Evolutionary conservation across 2,888 invertebrate species (phyloP), one percentile per base, ranked within the genome.

Genomic region (Pherbina coryleti): DNA sequence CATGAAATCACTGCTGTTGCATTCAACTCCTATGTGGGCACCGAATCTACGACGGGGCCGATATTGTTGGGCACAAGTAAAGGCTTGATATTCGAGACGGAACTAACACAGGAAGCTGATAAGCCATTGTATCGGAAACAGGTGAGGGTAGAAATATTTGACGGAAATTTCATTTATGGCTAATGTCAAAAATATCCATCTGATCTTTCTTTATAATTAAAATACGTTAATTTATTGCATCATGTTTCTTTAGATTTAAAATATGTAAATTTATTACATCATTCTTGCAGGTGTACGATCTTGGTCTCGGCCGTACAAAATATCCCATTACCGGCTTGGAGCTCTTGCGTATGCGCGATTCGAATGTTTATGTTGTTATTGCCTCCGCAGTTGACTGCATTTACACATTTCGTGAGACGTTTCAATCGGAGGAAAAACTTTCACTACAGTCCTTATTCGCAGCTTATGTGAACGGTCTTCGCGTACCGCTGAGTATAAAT

Each of bases 1-100:
- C 95, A 97, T 88, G 95, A 96, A 86, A 94, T 98, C 31, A 97
- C 97, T 0, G 95, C 96, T 71, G 95, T 98, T 0, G 98, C 94
- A 0, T 98, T 98, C 95, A 97, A 96, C 88, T 92, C 92, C 82
- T 92, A 92, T 77, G 94, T 95, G 82, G 92, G 91, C 2, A 93
- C 93, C 0, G 93, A 94, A 78, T 89, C 87, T 1, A 92, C 93
- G 0, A 96, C 97, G 0, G 96, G 96, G 0, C 93, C 96, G 0
- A 97, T 98, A 84, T 90, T 98, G 57, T 87, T 98, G 64, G 98
- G 98, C 7, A 98, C 97, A 0, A 95, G 95, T 0, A 95, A 95
- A 87, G 98, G 98, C 0, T 91, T 96, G 64, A 95, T 98, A 80
- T 93, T 97, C 89, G 98, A 98, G 90, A 96, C 96, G 0, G 97